Conservation (phyloP, 2,797 vertebrate genomes). For the Diglossa cyanea region DNA sequence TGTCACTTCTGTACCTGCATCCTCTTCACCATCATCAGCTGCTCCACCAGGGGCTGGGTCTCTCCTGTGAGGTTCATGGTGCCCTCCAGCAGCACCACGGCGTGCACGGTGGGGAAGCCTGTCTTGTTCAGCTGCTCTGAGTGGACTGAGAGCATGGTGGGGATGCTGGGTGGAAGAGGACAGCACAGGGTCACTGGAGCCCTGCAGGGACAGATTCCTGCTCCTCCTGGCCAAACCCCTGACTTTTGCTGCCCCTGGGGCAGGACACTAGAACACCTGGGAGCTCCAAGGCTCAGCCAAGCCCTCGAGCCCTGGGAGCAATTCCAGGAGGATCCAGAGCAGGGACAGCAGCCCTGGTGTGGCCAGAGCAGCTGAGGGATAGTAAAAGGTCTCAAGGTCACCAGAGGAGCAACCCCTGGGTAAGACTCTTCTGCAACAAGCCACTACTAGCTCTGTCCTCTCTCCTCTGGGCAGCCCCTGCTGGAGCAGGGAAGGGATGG, state of each 20-base stretch:
- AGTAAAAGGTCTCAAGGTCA: not conserved
- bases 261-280: not conserved
- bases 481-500: not conserved
- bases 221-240: not conserved
- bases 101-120: slow-evolving; percentile 91
- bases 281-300: not conserved
- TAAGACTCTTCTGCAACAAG: not conserved
- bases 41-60: slow-evolving; percentile 91
- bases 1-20: slow-evolving; percentile 86
- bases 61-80: slow-evolving; percentile 98
- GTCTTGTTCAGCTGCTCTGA: slow-evolving; percentile 82
- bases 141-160: slow-evolving; percentile 86
- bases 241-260: fast-evolving
- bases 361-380: not conserved
- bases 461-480: not conserved
- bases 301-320: fast-evolving
- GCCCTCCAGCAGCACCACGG: slow-evolving; percentile 93
- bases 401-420: not conserved
- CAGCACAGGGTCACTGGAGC: not conserved
- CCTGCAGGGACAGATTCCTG: not conserved
- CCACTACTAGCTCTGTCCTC: not conserved
- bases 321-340: not conserved
- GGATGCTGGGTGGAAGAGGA: slow-evolving; percentile 78
- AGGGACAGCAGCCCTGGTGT: not conserved
- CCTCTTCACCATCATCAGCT: slow-evolving; percentile 97